A percentile compares a stretch with the other conserved stretches of the same genome.
Evolutionary conservation across 2,888 invertebrate species (phyloP).

Genomic region (Lasioglossum morio): DNA sequence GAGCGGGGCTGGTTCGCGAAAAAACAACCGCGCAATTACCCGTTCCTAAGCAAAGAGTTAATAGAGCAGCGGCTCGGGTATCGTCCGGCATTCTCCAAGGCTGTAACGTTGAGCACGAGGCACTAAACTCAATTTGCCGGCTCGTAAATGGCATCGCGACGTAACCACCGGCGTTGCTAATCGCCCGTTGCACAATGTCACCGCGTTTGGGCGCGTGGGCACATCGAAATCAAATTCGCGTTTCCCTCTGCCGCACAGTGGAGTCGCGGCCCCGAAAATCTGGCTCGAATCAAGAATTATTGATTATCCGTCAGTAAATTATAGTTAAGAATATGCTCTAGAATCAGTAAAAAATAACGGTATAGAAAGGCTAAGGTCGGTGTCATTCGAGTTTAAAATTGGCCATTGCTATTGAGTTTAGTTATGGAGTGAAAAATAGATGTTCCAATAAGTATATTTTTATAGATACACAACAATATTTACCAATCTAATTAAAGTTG

Average conservation of each 20-base stretch:
- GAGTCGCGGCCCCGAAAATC: no score
- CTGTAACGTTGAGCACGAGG: slow-evolving; percentile 63
- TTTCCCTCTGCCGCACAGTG: neutral
- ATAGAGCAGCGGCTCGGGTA: slow-evolving; percentile 44
- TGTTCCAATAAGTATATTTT: no score
- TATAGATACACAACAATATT: no score
- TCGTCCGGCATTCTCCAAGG: slow-evolving; percentile 62
- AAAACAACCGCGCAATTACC: slow-evolving; percentile 46
- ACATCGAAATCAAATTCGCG: slow-evolving; percentile 42
- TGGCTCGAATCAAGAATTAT: no score
- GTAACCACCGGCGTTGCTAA: slow-evolving; percentile 55
- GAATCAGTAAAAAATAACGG: no score
- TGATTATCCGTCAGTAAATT: no score
- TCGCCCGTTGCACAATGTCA: slow-evolving; percentile 69
- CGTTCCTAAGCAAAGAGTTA: slow-evolving; percentile 48
- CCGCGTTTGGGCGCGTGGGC: slow-evolving; percentile 36
- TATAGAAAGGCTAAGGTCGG: no score
- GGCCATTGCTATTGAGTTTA: no score
- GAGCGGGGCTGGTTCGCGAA: slow-evolving; percentile 28
- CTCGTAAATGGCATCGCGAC: slow-evolving; percentile 70
- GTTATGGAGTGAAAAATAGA: no score
- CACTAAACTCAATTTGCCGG: slow-evolving; percentile 74
- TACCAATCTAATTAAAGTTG: no score
- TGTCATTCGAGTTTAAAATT: no score
- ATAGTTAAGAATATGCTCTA: no score